Base-by-base conservation (phyloP, 2,888 invertebrate genomes). In the Agonum fuliginosum region DNA sequence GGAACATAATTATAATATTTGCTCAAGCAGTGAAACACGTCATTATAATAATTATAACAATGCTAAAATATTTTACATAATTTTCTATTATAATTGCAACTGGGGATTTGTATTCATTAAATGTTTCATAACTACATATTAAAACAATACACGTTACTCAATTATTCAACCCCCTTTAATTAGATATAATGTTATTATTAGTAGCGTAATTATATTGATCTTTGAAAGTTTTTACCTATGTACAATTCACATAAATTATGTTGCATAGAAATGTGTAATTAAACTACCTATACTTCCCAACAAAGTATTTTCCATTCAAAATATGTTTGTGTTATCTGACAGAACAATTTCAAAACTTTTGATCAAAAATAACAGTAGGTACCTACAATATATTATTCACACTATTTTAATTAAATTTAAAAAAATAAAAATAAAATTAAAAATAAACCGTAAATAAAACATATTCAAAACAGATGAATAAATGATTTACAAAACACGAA, bases 391-490 rank as follows among this genome's bases (percentile, higher is more conserved):
- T 20, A 48, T 48, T 48, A 48, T 48, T 48, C 20, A 20, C 22
- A 48, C 48, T 48, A 20, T 48, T 48, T 20, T 22, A 48, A 48
- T 48, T 48, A 48, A 48, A 48, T 48, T 19, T 20, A 48, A 48
- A 19, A 54, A 24, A 22, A 54, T 24, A 24, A 12, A 54, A 12
- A 54, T 24, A 24, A n/a, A 54, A 54, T 54, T 24, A 54, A 54
- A 54, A n/a, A 54, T 24, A 2, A 54, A 22, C 51, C 51, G 24
- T 4, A 24, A 24, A 54, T 48, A 48, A 19, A 48, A 54, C n/a
- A 54, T 24, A 24, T 12, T 24, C 22, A 54, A 54, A 24, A 24
- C 24, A 54, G 10, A 54, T 54, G 24, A 24, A 54, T 2, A 22
- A n/a, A 22, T 24, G 24, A 1, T 54, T 19, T 20, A 54, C 22